A percentile compares a stretch with the other conserved stretches of the same genome.
These are phyloP conservation scores for Gymnogyps californianus DNA, from an alignment of 2,113 vertebrate genomes.

Conservation along the genomic window DNA sequence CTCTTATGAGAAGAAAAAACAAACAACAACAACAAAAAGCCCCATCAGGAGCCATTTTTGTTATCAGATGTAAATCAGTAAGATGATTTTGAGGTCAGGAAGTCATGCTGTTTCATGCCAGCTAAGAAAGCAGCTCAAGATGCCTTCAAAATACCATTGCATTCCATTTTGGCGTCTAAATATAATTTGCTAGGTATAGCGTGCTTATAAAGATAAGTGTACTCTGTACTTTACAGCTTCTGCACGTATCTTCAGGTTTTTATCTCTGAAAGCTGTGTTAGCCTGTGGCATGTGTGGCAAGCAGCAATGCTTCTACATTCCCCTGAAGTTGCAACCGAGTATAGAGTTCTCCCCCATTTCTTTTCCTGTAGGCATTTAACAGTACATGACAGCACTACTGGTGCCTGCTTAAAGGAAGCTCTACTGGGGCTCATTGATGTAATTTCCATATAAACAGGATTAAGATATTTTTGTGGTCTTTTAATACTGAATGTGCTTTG, in stretches of 20 bases:
- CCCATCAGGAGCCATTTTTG: not conserved
- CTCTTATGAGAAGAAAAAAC: not conserved
- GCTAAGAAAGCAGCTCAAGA: not conserved
- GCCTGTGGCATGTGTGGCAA: not conserved
- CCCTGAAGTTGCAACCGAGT: not conserved
- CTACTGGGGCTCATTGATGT: not conserved
- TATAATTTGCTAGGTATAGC: not conserved
- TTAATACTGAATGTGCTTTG: not conserved
- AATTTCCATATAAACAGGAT: not conserved
- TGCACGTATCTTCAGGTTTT: not conserved
- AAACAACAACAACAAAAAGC: not conserved
- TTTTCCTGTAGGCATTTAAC: not conserved
- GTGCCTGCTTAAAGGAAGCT: not conserved
- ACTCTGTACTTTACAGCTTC: not conserved
- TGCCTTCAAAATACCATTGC: not conserved
- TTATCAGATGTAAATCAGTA: not conserved
- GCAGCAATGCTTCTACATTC: not conserved
- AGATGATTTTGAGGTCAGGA: not conserved
- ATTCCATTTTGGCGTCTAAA: not conserved
- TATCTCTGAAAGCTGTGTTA: not conserved
- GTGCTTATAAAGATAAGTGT: not conserved
- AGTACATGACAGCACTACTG: not conserved
- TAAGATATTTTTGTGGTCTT: not conserved
- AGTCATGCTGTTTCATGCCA: not conserved
- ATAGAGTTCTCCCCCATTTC: not conserved